A percentile compares a stretch with the other conserved stretches of the same genome.
Evolutionary conservation across 2,113 vertebrate species (phyloP).

Genomic region (cattle (Bos taurus)): ARS-UCD2.0 NC_037357.1:91003001-91003500

Average conservation of each 20-base stretch:
- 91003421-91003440: not conserved
- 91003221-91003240: constrained; percentile 42
- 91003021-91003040: constrained; percentile 30
- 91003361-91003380: not conserved
- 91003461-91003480: not conserved
- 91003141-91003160: constrained; percentile 13
- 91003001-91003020: not conserved
- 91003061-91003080: constrained; percentile 6
- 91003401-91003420: constrained; percentile 13
- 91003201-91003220: constrained; percentile 14
- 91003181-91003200: not conserved
- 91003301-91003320: constrained; percentile 40
- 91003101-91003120: constrained; percentile 42
- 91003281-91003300: constrained; percentile 12
- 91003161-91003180: not conserved
- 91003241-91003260: constrained; percentile 43
- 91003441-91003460: not conserved
- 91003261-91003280: constrained; percentile 4
- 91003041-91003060: constrained; percentile 19
- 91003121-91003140: constrained; percentile 49
- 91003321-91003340: constrained; percentile 2
- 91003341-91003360: constrained; percentile 16
- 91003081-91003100: constrained; percentile 35
- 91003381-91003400: not conserved
- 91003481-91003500: constrained; percentile 11